These are phyloP conservation scores for Taurulus bubalis DNA, from an alignment of 2,113 vertebrate species.

Conservation along the genomic window DNA sequence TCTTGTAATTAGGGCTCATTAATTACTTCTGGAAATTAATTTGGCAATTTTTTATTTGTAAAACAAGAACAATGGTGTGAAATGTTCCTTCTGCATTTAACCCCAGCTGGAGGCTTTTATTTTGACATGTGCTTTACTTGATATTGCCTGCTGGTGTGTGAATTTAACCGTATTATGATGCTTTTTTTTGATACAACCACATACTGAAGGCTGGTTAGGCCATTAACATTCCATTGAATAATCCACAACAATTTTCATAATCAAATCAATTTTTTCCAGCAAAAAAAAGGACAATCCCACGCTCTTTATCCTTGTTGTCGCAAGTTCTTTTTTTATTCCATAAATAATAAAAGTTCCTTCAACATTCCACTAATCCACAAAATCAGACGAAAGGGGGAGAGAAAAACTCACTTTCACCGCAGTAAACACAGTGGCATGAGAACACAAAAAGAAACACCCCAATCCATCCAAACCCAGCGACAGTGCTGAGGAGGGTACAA, in stretches of 20 bases:
- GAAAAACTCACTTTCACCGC: too few relatives aligned
- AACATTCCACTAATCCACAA: slow-evolving; percentile 5
- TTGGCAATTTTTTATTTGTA: not conserved
- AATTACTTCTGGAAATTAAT: slow-evolving; percentile 29
- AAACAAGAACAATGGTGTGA: not conserved
- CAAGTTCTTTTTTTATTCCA: too few relatives aligned
- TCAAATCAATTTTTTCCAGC: not conserved
- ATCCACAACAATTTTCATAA: not conserved
- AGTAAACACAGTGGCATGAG: too few relatives aligned
- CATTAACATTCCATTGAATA: not conserved
- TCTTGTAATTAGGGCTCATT: slow-evolving; percentile 51
- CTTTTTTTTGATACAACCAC: not conserved
- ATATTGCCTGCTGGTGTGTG: not conserved
- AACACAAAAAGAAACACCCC: not conserved
- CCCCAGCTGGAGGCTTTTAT: not conserved
- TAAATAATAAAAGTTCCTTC: not conserved
- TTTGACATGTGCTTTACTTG: not conserved
- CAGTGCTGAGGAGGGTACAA: slow-evolving; percentile 13
- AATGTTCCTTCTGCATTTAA: not conserved
- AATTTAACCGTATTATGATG: not conserved
- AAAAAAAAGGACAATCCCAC: not conserved
- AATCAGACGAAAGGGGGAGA: not conserved
- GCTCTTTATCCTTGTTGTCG: not conserved
- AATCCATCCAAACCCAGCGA: slow-evolving; percentile 22
- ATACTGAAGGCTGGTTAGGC: not conserved